Base-by-base conservation (phyloP, 2,113 vertebrate genomes). In the Scartelaos histophorus region DNA sequence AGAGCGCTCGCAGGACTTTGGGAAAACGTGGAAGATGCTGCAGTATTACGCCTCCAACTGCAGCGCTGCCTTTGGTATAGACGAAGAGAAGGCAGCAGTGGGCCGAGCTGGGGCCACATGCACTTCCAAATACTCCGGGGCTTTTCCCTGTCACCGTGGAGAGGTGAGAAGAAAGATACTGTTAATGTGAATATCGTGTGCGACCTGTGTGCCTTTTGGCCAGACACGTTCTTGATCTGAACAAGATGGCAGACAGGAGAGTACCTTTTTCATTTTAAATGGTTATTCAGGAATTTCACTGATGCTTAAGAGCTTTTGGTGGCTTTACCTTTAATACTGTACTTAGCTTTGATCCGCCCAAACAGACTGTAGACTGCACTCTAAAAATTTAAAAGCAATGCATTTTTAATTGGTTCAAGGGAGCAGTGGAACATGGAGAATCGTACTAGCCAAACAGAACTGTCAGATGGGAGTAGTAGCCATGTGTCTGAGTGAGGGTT, bases 1-100 rank as follows among this genome's bases (percentile, higher is more conserved):
- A 88, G 98, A 99, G 84, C 90, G 96, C 69, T 99, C 98, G 3
- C 95, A 94, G 93, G 96, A 99, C 91, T 98, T 97, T 0, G 97
- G 97, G 0, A 73, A 86, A 51, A 96, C 95, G 0, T 99, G 98
- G 98, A 94, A 86, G 82, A 93, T 94, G 85, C 95, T 97, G 87
- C 96, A 96, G 83, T 96, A 95, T 83, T 99, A 96, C 66, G 94
- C 97, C 70, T 74, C 69, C 25, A 97, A 99, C 93, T 99, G 98
- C 79, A 96, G 93, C 0, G 85, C 92, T 45, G 68, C 93, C 35
- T 99, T 98, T 1, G 92, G 94, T 47, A 76, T 97, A 79, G 92
- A 94, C 76, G 98, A 91, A 67, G 89, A 85, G n/a, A 85, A 75
- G 61, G 62, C 65, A 5, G 73, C 64, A 0, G 17, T 0, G 1